Evolutionary conservation across 1,140 invertebrate genomes (phyloP).

Genomic region (Hormaphis cornu): DNA sequence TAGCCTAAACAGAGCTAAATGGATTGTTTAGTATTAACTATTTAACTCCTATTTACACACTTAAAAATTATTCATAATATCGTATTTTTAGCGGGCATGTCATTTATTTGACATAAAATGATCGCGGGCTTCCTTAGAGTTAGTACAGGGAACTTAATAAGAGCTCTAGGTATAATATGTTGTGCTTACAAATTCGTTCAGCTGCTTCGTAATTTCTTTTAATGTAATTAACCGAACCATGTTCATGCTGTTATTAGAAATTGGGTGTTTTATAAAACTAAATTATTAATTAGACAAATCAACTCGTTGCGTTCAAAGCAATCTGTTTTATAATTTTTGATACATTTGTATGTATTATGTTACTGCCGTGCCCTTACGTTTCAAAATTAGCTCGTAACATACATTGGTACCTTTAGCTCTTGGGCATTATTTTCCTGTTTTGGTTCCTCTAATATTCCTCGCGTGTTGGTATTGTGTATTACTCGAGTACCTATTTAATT

Average conservation of each 20-base stretch:
- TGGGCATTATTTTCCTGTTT: slow-evolving; percentile 6
- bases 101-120: not conserved
- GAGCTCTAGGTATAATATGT: not conserved
- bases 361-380: not conserved
- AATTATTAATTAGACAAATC: not conserved
- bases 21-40: not conserved
- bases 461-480: not conserved
- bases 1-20: not conserved
- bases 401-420: not conserved
- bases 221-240: not conserved
- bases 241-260: not conserved
- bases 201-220: no score
- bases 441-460: slow-evolving; percentile 10
- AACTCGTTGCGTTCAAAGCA: not conserved
- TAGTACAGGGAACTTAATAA: not conserved
- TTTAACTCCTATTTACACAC: not conserved
- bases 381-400: not conserved
- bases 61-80: not conserved
- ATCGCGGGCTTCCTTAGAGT: not conserved
- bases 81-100: not conserved
- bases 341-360: not conserved
- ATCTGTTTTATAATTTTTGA: not conserved
- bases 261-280: not conserved
- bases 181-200: not conserved
- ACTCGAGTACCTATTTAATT: no score